A percentile compares a stretch with the other conserved stretches of the same genome.
Evolutionary conservation across 2,888 invertebrate genomes (phyloP).

Genomic region (Athrips mouffetella): DNA sequence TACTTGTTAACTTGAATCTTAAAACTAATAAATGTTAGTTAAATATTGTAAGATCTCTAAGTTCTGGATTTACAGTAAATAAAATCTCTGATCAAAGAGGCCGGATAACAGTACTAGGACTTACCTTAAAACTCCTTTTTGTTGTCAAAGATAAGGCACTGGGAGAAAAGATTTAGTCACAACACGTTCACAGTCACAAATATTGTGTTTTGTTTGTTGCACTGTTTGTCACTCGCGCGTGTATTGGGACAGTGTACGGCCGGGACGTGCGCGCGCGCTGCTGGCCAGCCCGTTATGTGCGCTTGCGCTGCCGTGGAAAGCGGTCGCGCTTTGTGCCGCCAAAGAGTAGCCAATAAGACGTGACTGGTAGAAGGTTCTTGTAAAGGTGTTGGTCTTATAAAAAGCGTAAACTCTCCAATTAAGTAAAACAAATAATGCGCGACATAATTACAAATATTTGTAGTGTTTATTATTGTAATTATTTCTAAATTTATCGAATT

Average conservation of each 20-base stretch:
- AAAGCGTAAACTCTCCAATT: too few relatives aligned
- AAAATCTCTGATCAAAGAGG: conserved; percentile 7
- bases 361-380: not conserved
- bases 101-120: conserved; percentile 1
- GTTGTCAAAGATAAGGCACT: not conserved
- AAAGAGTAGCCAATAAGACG: conserved; percentile 34
- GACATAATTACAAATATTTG: too few relatives aligned
- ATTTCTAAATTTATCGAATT: too few relatives aligned
- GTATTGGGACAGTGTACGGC: not conserved
- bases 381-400: too few relatives aligned
- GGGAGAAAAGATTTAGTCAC: not conserved
- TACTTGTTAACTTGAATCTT: conserved; percentile 1
- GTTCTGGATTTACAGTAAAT: conserved; percentile 6
- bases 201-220: not conserved
- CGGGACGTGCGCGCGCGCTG: conserved; percentile 42
- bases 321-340: conserved; percentile 42
- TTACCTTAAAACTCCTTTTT: not conserved
- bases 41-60: not conserved
- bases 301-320: conserved; percentile 49
- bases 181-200: conserved; percentile 11
- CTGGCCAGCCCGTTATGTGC: conserved; percentile 60
- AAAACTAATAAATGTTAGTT: conserved; percentile 1
- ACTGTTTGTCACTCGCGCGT: conserved; percentile 16
- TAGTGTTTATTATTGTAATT: too few relatives aligned
- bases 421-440: too few relatives aligned